These are phyloP conservation scores for Eupithecia insigniata DNA, from an alignment of 2,888 invertebrate genomes.

Conservation along the genomic window DNA sequence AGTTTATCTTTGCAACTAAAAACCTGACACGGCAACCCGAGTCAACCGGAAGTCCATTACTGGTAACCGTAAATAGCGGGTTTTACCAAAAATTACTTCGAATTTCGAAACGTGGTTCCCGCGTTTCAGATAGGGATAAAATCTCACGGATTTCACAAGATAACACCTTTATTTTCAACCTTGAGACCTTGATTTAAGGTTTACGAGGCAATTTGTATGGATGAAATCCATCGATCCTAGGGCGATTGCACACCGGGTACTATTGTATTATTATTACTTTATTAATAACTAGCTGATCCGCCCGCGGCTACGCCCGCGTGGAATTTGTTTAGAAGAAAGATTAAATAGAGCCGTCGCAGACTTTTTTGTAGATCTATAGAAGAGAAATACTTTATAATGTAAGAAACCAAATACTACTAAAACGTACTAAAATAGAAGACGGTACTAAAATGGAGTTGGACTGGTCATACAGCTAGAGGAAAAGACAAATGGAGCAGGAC, in stretches of 20 bases:
- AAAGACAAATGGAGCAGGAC: no score
- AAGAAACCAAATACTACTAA: no score
- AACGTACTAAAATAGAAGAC: no score
- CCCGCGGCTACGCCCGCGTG: no score
- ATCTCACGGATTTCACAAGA: slow-evolving; percentile 14
- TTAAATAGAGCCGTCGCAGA: no score
- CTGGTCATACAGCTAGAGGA: no score
- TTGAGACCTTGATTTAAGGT: slow-evolving; percentile 8
- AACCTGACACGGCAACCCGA: background rate
- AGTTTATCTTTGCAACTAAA: background rate
- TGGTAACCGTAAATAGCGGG: slow-evolving; percentile 1
- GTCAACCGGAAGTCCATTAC: slow-evolving; percentile 8
- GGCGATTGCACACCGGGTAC: background rate
- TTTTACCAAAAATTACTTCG: slow-evolving; percentile 11
- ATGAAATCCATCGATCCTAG: background rate
- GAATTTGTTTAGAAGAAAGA: no score
- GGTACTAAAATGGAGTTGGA: no score
- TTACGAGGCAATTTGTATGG: slow-evolving; percentile 6
- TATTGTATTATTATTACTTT: background rate
- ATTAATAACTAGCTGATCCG: no score
- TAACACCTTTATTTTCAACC: slow-evolving; percentile 9
- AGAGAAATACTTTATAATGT: no score
- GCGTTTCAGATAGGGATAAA: slow-evolving; percentile 3
- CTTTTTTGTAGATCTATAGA: no score
- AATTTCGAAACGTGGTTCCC: slow-evolving; percentile 1